phyloP scores from a whole-genome alignment of 2,888 invertebrate species.

The Netelia fuscicornis region DNA sequence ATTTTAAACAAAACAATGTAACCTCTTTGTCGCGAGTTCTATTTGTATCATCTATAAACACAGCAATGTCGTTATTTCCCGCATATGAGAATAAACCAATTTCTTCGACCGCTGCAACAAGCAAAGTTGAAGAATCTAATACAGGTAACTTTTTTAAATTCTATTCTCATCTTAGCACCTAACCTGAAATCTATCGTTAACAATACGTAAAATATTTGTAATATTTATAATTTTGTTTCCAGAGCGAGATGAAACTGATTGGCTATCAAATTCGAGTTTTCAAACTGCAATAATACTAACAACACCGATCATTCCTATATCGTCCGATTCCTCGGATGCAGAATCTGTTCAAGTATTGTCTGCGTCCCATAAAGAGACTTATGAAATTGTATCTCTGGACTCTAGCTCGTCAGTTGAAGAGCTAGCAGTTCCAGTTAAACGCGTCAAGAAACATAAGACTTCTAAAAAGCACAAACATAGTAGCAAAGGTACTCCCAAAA shows the following conservation, averaged over 20 bases:
- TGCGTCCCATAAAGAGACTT: constrained; percentile 44
- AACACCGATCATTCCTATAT: constrained; percentile 65
- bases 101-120: not conserved
- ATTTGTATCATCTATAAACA: not conserved
- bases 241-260: constrained; percentile 54
- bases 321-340: constrained; percentile 75
- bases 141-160: constrained; percentile 12
- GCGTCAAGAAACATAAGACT: constrained; percentile 75
- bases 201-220: not conserved
- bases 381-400: constrained; percentile 26
- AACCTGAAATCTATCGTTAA: constrained; percentile 15
- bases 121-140: not conserved
- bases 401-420: constrained; percentile 41
- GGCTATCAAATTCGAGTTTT: constrained; percentile 85
- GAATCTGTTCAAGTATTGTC: constrained; percentile 67
- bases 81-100: constrained; percentile 43
- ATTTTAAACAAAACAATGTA: constrained; percentile 12
- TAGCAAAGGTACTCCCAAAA: constrained; percentile 65
- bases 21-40: not conserved
- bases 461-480: constrained; percentile 74
- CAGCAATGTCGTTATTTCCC: constrained; percentile 63
- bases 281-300: constrained; percentile 74
- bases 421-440: not conserved
- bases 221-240: not conserved
- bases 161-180: not conserved